These are phyloP conservation scores for Anas platyrhynchos DNA, from an alignment of 2,113 vertebrate genomes.

Conservation along the genomic window DNA sequence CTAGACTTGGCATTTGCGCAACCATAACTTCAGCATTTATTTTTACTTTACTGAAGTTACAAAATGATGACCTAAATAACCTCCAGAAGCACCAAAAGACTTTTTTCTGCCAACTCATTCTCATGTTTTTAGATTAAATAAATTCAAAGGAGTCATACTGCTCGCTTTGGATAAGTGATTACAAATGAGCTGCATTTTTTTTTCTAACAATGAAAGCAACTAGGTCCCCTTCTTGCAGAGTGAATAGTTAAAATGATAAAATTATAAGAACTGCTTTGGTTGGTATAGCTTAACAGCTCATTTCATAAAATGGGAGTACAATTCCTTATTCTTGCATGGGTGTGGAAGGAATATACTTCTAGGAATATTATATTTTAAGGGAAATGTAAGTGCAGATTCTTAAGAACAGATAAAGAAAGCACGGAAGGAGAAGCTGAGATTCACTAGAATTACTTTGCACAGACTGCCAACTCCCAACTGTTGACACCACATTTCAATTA, in stretches of 20 bases:
- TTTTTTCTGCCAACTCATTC: not conserved
- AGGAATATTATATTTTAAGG: not conserved
- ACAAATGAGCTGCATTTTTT: not conserved
- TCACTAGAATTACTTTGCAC: not conserved
- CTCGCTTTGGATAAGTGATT: not conserved
- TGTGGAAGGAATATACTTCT: not conserved
- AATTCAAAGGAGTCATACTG: not conserved
- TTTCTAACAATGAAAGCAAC: not conserved
- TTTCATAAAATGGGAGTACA: not conserved
- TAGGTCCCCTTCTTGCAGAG: not conserved
- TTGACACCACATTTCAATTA: not conserved
- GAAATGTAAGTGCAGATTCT: not conserved
- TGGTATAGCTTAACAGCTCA: not conserved
- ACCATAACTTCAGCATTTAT: not conserved
- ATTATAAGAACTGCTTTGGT: not conserved
- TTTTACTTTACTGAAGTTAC: slow-evolving; percentile 19
- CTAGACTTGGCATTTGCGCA: not conserved
- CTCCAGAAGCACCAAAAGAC: not conserved
- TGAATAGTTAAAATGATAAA: not conserved
- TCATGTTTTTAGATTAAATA: not conserved
- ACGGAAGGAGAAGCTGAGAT: not conserved
- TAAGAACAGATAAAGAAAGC: not conserved
- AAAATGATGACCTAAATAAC: not conserved
- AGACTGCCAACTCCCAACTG: not conserved
- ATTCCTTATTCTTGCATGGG: not conserved